These are phyloP conservation scores for Ammodramus savannarum DNA, from an alignment of 2,113 vertebrate species.

Conservation along the genomic window DNA sequence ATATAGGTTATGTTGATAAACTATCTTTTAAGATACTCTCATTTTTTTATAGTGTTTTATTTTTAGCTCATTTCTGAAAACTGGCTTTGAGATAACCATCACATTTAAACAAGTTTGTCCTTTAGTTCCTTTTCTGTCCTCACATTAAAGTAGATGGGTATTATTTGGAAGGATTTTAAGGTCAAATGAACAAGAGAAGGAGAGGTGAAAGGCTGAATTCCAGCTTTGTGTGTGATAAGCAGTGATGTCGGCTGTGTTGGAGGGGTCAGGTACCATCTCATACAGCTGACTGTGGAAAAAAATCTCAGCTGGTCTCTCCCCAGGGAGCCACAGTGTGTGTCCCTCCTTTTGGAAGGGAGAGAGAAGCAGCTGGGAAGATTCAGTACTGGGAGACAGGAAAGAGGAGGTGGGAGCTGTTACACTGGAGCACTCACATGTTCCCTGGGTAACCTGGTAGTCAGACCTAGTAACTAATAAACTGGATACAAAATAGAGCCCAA, in stretches of 20 bases:
- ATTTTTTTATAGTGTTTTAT: background rate
- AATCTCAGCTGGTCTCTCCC: background rate
- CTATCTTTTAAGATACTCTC: background rate
- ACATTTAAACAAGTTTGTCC: background rate
- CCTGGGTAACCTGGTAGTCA: background rate
- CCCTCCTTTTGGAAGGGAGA: rapidly evolving
- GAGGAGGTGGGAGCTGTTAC: background rate
- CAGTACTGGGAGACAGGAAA: background rate
- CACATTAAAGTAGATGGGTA: background rate
- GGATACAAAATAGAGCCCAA: background rate
- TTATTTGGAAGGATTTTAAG: background rate
- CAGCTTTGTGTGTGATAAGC: background rate
- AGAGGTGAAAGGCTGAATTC: background rate
- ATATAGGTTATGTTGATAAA: background rate
- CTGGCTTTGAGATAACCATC: background rate
- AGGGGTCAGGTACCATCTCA: background rate
- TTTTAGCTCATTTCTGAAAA: background rate
- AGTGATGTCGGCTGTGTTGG: background rate
- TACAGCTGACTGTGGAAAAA: background rate
- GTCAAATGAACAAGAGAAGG: background rate
- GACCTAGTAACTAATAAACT: background rate
- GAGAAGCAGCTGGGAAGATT: background rate
- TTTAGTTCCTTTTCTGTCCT: background rate
- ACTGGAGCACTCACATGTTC: background rate
- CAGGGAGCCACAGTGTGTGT: background rate